Base-by-base conservation (phyloP, 2,888 invertebrate genomes). In the Platerodrilus igneus region DNA sequence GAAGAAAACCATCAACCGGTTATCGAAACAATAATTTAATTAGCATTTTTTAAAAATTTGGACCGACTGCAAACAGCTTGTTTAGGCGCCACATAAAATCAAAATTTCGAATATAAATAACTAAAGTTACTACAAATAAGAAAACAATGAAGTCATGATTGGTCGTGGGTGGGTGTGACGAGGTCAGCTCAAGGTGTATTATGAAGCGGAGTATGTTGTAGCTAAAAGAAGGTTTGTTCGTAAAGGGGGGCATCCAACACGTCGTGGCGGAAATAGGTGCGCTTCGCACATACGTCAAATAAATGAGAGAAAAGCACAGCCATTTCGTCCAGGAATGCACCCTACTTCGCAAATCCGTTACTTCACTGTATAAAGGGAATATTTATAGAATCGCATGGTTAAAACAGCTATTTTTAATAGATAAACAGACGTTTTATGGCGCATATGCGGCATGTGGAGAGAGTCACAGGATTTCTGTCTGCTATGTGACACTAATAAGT, bases 241-340 rank as follows among this genome's bases (percentile, higher is more conserved):
- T 31, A 32, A 28, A 35, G 40, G 40, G 30, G 27, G 30, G 34
- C 45, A 39, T 42, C 48, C 45, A 37, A 48, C 48, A 45, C 48
- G 45, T 44, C 27, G 29, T 43, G 23, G 34, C 48, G 48, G 48
- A 48, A 48, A 40, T 46, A 43, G 41, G 40, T 37, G 41, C 36
- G 48, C 37, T 40, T 36, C 21, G 41, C 34, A 41, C 48, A 46
- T 46, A 41, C 45, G 43, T 37, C 45, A 40, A 33, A 43, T 42
- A 48, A 48, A 45, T 36, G 19, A 34, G 11, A 38, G 46, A 48
- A 48, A 41, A 28, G 19, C 43, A 20, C 19, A 17, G 32, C 21
- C 10, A 17, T 28, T 25, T 31, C 14, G 27, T 35, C 25, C 19
- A 23, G 35, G 35, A 41, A 44, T 32, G 35, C 31, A 34, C 35